A percentile compares a stretch with the other conserved stretches of the same genome.
phyloP scores from a whole-genome alignment of 1,140 invertebrate genomes.

The Chlorops oryzae region DNA sequence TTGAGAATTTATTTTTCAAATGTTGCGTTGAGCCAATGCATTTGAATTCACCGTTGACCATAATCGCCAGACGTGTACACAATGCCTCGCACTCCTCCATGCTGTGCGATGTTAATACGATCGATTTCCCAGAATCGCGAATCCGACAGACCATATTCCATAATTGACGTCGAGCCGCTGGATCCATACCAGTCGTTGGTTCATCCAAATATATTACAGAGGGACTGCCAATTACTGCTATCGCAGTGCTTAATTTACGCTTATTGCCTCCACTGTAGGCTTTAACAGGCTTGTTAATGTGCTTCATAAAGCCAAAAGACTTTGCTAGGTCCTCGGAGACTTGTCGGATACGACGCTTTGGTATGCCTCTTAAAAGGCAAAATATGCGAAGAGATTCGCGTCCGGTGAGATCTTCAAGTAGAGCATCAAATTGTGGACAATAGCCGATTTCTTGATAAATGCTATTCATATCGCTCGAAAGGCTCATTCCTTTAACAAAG shows the following conservation, averaged over 20 bases:
- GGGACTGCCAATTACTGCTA: slow-evolving; percentile 86
- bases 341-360: slow-evolving; percentile 48
- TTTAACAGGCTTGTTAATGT: slow-evolving; percentile 52
- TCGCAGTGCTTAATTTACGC: slow-evolving; percentile 87
- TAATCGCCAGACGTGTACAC: slow-evolving; percentile 77
- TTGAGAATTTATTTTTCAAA: slow-evolving; percentile 62
- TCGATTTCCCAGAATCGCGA: slow-evolving; percentile 59
- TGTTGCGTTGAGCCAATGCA: slow-evolving; percentile 66
- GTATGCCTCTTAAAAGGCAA: slow-evolving; percentile 66
- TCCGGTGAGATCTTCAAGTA: slow-evolving; percentile 74
- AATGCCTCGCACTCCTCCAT: slow-evolving; percentile 86
- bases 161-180: slow-evolving; percentile 70
- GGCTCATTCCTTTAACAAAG: slow-evolving; percentile 52
- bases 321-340: slow-evolving; percentile 44
- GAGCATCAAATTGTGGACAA: slow-evolving; percentile 79
- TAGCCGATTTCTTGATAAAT: slow-evolving; percentile 65
- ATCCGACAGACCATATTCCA: slow-evolving; percentile 66
- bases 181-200: slow-evolving; percentile 78
- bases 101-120: slow-evolving; percentile 74
- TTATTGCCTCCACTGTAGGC: slow-evolving; percentile 90
- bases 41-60: slow-evolving; percentile 76
- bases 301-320: slow-evolving; percentile 48
- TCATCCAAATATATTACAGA: slow-evolving; percentile 83
- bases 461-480: slow-evolving; percentile 52
- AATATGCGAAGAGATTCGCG: slow-evolving; percentile 70